These are phyloP conservation scores for Bombus soroeensis DNA, from an alignment of 1,140 invertebrate species.

Conservation along the genomic window DNA sequence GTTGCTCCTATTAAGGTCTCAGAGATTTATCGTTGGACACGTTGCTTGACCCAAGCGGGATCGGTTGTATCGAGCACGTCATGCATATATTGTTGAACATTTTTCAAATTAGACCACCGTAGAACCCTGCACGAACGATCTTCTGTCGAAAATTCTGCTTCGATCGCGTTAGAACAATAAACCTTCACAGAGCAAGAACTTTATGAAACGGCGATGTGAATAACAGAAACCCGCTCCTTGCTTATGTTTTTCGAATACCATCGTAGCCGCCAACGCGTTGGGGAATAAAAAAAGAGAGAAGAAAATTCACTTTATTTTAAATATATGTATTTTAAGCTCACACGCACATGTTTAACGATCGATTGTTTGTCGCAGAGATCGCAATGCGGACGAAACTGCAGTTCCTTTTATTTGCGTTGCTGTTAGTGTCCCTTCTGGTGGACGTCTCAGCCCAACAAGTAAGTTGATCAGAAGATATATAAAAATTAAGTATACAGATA, in stretches of 20 bases:
- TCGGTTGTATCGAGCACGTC: conserved; percentile 13
- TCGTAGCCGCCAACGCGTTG: not conserved
- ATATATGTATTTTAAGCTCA: not conserved
- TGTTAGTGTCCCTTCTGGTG: conserved; percentile 65
- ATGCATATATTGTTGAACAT: not conserved
- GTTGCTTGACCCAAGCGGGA: conserved; percentile 52
- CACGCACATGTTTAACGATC: conserved; percentile 18
- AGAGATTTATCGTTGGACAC: conserved; percentile 72
- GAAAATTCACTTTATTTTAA: not conserved
- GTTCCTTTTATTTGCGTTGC: conserved; percentile 63
- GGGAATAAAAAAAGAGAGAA: not conserved
- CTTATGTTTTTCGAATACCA: too few species aligned
- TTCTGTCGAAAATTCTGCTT: not conserved
- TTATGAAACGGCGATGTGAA: not conserved
- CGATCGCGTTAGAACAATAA: not conserved
- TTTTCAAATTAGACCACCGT: conserved; percentile 2
- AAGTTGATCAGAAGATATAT: conserved; percentile 9
- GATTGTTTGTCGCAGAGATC: conserved; percentile 63
- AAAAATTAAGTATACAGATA: not conserved
- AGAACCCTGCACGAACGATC: not conserved
- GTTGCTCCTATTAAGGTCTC: conserved; percentile 70
- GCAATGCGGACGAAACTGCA: conserved; percentile 72
- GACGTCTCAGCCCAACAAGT: conserved; percentile 71
- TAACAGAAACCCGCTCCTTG: too few species aligned
- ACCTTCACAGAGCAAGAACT: not conserved